phyloP scores from a whole-genome alignment of 2,888 invertebrate genomes.

The Plagiodera versicolora region DNA sequence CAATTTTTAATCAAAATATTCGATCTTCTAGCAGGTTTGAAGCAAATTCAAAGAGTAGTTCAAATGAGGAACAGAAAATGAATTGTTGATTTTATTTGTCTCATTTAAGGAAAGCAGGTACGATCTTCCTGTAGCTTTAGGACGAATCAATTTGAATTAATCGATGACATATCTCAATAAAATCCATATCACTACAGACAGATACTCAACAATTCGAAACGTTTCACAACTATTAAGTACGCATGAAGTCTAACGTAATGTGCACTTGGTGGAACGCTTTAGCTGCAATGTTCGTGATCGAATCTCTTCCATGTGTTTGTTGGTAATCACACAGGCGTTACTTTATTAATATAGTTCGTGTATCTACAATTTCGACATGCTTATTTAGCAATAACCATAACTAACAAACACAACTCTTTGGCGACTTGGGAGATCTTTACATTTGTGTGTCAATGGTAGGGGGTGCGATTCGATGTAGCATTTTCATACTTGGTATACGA shows the following conservation, averaged over 20 bases:
- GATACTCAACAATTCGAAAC: no score
- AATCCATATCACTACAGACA: no score
- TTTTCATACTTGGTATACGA: no score
- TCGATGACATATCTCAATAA: no score
- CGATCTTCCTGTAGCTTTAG: no score
- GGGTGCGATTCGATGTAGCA: neutral
- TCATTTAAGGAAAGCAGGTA: no score
- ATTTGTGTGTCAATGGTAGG: conserved; percentile 17
- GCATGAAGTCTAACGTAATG: neutral
- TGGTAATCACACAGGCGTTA: conserved; percentile 28
- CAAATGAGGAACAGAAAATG: no score
- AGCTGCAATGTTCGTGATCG: neutral
- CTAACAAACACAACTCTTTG: conserved; percentile 30
- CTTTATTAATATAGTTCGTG: conserved; percentile 35
- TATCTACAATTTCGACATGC: conserved; percentile 32
- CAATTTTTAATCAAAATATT: no score
- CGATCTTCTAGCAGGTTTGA: no score
- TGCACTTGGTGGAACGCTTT: neutral
- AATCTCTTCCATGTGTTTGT: conserved; percentile 17
- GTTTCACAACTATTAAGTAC: neutral
- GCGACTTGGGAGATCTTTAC: conserved; percentile 26
- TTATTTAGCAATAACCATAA: conserved; percentile 37
- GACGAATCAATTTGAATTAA: no score
- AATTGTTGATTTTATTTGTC: no score
- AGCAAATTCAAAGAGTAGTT: no score